Conservation (phyloP, 2,113 vertebrate species). For the Phoxinus phoxinus region DNA sequence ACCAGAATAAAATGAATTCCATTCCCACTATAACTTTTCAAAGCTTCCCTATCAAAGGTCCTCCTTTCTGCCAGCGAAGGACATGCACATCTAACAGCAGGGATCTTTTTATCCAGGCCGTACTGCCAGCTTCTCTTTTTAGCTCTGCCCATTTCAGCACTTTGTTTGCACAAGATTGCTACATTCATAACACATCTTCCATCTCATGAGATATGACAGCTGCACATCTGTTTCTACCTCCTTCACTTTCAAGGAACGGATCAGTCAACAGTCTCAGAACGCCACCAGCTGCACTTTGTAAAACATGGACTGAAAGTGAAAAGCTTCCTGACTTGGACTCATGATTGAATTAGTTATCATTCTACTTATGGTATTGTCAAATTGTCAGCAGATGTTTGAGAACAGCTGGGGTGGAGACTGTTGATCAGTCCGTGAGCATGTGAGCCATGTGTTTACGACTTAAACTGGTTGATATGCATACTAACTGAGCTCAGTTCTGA, state of each 20-base stretch:
- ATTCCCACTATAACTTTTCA: slow-evolving; percentile 3
- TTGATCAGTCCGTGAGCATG: slow-evolving; percentile 7
- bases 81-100: neutral
- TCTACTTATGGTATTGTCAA: slow-evolving; percentile 16
- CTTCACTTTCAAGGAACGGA: neutral
- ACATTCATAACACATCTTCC: slow-evolving; percentile 40
- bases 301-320: slow-evolving; percentile 8
- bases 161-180: slow-evolving; percentile 18
- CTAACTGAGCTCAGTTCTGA: slow-evolving; percentile 4
- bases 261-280: slow-evolving; percentile 28
- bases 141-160: slow-evolving; percentile 11
- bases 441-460: slow-evolving; percentile 10
- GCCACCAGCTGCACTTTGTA: slow-evolving; percentile 12
- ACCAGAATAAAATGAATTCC: neutral
- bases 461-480: slow-evolving; percentile 29
- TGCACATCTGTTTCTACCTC: slow-evolving; percentile 41
- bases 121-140: neutral
- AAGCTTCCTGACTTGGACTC: slow-evolving; percentile 11
- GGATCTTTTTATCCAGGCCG: slow-evolving; percentile 1
- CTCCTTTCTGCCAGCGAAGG: neutral
- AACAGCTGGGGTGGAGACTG: slow-evolving; percentile 7
- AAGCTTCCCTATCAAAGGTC: neutral
- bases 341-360: slow-evolving; percentile 22
- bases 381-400: slow-evolving; percentile 21
- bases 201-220: slow-evolving; percentile 41